Percentiles rank a stretch among this genome's conserved stretches.
These are phyloP conservation scores for Crotalus helleri DNA, from an alignment of 2,113 vertebrate species.

Conservation along the genomic window DNA sequence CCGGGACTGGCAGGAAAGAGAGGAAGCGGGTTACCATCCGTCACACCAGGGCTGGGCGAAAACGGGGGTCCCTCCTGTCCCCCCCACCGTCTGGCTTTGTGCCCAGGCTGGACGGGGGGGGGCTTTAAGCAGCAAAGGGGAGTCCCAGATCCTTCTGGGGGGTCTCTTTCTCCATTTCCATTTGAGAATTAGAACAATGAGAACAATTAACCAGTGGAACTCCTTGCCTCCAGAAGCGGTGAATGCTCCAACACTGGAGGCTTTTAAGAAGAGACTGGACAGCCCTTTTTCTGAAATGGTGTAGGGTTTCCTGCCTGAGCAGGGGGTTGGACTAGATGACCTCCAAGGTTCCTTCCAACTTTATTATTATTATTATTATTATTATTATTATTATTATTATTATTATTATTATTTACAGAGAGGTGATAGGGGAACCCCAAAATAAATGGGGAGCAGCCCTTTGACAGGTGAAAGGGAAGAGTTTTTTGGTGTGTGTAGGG, in stretches of 20 bases:
- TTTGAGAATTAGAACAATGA: too few relatives aligned
- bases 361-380: too few relatives aligned
- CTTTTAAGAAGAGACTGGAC: too few relatives aligned
- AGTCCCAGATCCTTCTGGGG: neutral
- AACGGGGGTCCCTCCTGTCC: neutral
- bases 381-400: neutral
- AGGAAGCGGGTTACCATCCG: neutral
- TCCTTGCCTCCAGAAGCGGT: too few relatives aligned
- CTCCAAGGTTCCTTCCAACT: too few relatives aligned
- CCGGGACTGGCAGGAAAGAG: neutral
- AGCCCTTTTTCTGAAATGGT: too few relatives aligned
- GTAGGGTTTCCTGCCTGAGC: too few relatives aligned
- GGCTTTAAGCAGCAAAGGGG: neutral
- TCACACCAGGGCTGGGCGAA: neutral
- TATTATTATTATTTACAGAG: neutral
- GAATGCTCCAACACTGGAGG: too few relatives aligned
- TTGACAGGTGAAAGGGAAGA: neutral
- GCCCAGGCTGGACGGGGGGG: too few relatives aligned
- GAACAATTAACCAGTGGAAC: too few relatives aligned
- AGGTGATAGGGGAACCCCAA: neutral
- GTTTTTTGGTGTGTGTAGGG: neutral
- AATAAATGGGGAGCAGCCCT: neutral
- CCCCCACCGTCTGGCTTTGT: neutral
- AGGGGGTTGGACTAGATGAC: too few relatives aligned
- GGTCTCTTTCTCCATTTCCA: accelerated